Percentiles rank a stretch among this genome's conserved stretches.
These are phyloP conservation scores for Leptinotarsa juncta DNA, from an alignment of 2,888 invertebrate genomes.

Conservation along the genomic window DNA sequence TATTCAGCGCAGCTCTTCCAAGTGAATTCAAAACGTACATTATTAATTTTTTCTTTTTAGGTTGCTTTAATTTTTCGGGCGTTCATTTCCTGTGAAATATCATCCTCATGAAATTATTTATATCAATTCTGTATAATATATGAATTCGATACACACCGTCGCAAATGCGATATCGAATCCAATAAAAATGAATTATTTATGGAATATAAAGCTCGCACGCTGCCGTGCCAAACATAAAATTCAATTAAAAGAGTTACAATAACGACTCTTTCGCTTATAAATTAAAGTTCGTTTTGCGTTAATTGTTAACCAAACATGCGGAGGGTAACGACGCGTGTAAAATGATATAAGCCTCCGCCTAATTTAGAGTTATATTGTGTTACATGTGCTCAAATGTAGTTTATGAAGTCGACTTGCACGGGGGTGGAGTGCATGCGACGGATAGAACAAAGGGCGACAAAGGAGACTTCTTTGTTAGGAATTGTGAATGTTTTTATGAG, in stretches of 20 bases:
- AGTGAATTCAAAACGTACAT: background rate
- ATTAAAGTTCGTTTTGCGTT: conserved; percentile 30
- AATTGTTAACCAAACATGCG: conserved; percentile 34
- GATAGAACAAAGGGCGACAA: background rate
- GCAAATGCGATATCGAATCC: background rate
- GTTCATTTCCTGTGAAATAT: background rate
- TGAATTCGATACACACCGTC: background rate
- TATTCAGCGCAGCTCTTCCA: background rate
- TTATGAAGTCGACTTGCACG: conserved; percentile 11
- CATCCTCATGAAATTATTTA: background rate
- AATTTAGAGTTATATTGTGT: conserved; percentile 31
- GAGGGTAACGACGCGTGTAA: conserved; percentile 24
- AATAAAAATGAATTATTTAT: conserved; percentile 18
- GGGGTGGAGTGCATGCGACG: conserved; percentile 6
- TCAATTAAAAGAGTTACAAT: conserved; percentile 17
- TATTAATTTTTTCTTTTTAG: background rate
- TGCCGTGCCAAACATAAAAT: conserved; percentile 9
- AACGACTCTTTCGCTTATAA: conserved; percentile 22
- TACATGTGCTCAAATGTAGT: conserved; percentile 15
- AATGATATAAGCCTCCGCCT: conserved; percentile 27
- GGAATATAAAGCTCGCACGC: background rate
- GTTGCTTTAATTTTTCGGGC: background rate
- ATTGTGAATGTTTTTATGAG: no score
- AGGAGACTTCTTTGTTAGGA: conserved; percentile 1
- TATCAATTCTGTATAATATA: background rate